Percentiles rank a stretch among this genome's conserved stretches.
phyloP scores from a whole-genome alignment of 1,140 invertebrate genomes.

The Drosophila teissieri region DNA sequence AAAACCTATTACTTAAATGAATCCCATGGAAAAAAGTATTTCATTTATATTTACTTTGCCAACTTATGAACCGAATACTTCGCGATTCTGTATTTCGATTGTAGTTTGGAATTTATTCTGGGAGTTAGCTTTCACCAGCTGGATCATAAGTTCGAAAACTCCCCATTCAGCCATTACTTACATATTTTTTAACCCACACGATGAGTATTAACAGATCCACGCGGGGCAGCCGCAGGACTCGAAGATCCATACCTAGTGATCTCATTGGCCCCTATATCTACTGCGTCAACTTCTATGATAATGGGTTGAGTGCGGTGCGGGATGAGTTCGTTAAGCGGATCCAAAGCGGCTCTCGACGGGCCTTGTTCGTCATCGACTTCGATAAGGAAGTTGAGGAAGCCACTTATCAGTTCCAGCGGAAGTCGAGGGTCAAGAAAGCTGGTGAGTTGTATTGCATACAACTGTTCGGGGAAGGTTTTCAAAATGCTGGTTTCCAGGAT shows the following conservation, averaged over 20 bases:
- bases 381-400: slow-evolving; percentile 41
- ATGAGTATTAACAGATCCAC: slow-evolving; percentile 24
- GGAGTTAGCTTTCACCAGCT: slow-evolving; percentile 22
- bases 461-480: neutral
- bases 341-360: slow-evolving; percentile 41
- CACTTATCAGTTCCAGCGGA: neutral
- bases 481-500: neutral
- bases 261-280: slow-evolving; percentile 32
- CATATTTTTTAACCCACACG: slow-evolving; percentile 18
- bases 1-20: slow-evolving; percentile 1
- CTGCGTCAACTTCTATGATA: slow-evolving; percentile 70
- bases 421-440: slow-evolving; percentile 9
- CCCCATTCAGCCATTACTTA: neutral
- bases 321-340: slow-evolving; percentile 60
- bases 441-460: neutral
- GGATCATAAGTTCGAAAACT: slow-evolving; percentile 10
- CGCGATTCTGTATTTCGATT: neutral
- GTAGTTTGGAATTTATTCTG: neutral
- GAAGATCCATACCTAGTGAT: neutral
- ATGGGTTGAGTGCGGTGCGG: slow-evolving; percentile 53
- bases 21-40: neutral
- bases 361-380: slow-evolving; percentile 63
- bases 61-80: neutral
- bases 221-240: slow-evolving; percentile 7
- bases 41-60: neutral